Evolutionary conservation across 2,888 invertebrate genomes (phyloP).

Genomic region (Phyto melanocephala): DNA sequence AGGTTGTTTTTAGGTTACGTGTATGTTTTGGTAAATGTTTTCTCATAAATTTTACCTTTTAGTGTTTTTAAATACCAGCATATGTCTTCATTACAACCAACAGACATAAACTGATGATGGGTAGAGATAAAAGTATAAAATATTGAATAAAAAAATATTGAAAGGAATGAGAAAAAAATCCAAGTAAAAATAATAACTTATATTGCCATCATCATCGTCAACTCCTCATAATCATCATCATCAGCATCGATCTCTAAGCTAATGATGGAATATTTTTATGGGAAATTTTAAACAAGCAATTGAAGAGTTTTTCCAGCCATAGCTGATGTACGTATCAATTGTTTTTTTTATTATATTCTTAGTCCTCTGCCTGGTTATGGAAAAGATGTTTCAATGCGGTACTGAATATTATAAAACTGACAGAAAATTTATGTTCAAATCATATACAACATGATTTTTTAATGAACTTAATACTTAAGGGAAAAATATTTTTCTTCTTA

Average conservation of each 20-base stretch:
- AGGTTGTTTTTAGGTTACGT: too few relatives aligned
- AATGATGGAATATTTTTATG: slow-evolving; percentile 22
- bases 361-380: neutral
- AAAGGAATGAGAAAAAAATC: neutral
- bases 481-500: slow-evolving; percentile 11
- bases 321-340: neutral
- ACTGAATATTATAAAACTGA: neutral
- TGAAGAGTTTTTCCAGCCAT: neutral
- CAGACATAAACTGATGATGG: slow-evolving; percentile 8
- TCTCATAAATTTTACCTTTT: too few relatives aligned
- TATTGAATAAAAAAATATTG: neutral
- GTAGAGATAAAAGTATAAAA: neutral
- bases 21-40: too few relatives aligned
- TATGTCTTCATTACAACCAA: neutral
- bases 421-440: slow-evolving; percentile 30
- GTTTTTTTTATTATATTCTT: neutral
- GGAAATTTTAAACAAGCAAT: slow-evolving; percentile 9
- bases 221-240: slow-evolving; percentile 24
- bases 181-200: slow-evolving; percentile 4
- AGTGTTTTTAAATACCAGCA: too few relatives aligned
- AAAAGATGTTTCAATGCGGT: slow-evolving; percentile 30
- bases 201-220: slow-evolving; percentile 43
- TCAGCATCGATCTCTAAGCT: slow-evolving; percentile 42
- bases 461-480: slow-evolving; percentile 35
- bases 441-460: slow-evolving; percentile 47